Evolutionary conservation across 30 jellyfish, hydroid and myxozoan genomes (phyloP).

Genomic region (Rhopilema esculentum): DNA sequence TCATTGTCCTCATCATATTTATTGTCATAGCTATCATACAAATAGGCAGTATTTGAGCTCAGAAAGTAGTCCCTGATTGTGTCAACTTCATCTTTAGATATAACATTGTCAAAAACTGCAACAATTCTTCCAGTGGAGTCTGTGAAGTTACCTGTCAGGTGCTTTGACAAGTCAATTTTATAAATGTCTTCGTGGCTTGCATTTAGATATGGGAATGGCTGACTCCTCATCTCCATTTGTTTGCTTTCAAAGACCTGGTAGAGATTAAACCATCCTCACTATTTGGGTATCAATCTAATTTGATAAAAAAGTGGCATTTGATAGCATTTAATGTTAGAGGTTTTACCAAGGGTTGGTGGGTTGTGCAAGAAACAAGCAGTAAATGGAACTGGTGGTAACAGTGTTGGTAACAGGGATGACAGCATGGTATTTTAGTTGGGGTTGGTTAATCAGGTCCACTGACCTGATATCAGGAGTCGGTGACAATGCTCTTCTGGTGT

Average conservation of each 20-base stretch:
- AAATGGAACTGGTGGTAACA: no score
- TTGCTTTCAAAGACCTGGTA: neutral
- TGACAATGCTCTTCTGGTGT: no score
- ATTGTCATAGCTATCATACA: constrained; percentile 60
- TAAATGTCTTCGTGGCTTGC: constrained; percentile 43
- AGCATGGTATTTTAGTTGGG: no score
- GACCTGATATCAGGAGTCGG: no score
- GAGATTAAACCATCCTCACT: neutral
- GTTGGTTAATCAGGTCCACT: no score
- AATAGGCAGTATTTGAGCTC: constrained; percentile 34
- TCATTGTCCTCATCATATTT: constrained; percentile 59
- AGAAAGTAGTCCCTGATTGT: constrained; percentile 49
- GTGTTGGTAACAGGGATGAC: no score
- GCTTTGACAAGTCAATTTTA: constrained; percentile 52
- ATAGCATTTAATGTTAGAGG: no score
- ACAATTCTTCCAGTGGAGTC: constrained; percentile 59
- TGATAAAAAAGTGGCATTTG: no score
- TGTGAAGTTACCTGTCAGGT: constrained; percentile 47
- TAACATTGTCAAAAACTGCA: constrained; percentile 76
- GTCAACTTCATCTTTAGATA: constrained; percentile 70
- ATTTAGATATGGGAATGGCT: constrained; percentile 46
- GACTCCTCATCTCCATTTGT: neutral
- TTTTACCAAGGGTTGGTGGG: no score
- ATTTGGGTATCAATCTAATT: no score
- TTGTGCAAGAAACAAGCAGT: no score